Conservation (phyloP, 2,797 vertebrate genomes). For the Sebastes umbrosus region DNA sequence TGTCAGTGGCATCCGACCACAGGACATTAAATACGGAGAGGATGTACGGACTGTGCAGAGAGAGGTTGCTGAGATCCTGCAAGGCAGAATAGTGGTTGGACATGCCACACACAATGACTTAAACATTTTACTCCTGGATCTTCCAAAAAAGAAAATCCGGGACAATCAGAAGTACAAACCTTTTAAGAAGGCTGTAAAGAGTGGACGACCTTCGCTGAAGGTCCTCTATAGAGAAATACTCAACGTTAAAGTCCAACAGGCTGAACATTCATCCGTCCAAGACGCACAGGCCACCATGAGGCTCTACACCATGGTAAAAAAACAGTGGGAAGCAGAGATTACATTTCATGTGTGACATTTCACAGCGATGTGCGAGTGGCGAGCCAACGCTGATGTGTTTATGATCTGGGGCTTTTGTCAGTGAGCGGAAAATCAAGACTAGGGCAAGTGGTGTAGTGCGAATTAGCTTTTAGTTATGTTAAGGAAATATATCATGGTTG, state of each 20-base stretch:
- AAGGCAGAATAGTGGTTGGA: slow-evolving; percentile 89
- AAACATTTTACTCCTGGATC: slow-evolving; percentile 93
- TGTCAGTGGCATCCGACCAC: slow-evolving; percentile 89
- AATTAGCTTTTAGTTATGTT: no score
- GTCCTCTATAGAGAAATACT: slow-evolving; percentile 88
- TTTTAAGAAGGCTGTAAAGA: slow-evolving; percentile 88
- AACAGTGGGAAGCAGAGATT: no score
- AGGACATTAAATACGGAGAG: slow-evolving; percentile 86
- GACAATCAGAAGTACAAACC: slow-evolving; percentile 96
- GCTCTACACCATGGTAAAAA: slow-evolving; percentile 78
- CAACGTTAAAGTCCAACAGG: slow-evolving; percentile 88
- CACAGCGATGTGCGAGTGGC: no score
- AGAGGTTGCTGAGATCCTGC: slow-evolving; percentile 89
- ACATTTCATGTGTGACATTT: no score
- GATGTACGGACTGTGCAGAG: slow-evolving; percentile 84
- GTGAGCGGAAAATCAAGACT: no score
- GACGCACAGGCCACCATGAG: slow-evolving; percentile 96
- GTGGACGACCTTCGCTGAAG: slow-evolving; percentile 85
- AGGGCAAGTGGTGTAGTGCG: no score
- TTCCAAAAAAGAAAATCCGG: slow-evolving; percentile 90
- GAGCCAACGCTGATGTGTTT: no score
- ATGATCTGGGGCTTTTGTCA: no score
- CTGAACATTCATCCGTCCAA: slow-evolving; percentile 94
- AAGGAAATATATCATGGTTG: no score
- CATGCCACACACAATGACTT: slow-evolving; percentile 92